Conservation (phyloP, 1,140 invertebrate genomes). For the Hormaphis cornu region DNA sequence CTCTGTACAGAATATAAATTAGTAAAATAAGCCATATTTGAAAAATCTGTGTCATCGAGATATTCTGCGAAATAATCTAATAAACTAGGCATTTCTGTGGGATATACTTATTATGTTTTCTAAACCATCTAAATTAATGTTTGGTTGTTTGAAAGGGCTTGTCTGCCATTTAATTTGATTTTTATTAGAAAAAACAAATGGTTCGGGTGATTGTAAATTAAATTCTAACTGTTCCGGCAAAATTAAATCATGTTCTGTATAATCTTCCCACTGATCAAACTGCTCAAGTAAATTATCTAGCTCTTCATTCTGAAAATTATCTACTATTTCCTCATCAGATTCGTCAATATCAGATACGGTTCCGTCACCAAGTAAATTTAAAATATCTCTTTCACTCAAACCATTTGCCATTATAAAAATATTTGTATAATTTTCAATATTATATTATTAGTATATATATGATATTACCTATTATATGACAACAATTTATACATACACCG, state of each 20-base stretch:
- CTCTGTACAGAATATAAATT: conserved; percentile 3
- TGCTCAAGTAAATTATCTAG: neutral
- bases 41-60: neutral
- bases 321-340: neutral
- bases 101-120: neutral
- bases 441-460: too few species aligned
- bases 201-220: neutral
- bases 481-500: too few species aligned
- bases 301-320: neutral
- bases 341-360: neutral
- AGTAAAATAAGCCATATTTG: neutral
- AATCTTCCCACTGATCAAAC: neutral
- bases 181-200: neutral
- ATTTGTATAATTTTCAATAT: too few species aligned
- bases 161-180: neutral
- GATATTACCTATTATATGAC: too few species aligned
- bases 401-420: neutral
- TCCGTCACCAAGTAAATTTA: neutral
- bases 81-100: neutral
- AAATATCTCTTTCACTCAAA: neutral
- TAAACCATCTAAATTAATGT: neutral
- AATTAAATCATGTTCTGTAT: neutral
- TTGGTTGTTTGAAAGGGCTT: neutral
- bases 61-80: neutral
- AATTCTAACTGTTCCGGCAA: neutral